Base-by-base conservation (phyloP, 2,888 invertebrate species). In the Malthinus seriepunctatus region DNA sequence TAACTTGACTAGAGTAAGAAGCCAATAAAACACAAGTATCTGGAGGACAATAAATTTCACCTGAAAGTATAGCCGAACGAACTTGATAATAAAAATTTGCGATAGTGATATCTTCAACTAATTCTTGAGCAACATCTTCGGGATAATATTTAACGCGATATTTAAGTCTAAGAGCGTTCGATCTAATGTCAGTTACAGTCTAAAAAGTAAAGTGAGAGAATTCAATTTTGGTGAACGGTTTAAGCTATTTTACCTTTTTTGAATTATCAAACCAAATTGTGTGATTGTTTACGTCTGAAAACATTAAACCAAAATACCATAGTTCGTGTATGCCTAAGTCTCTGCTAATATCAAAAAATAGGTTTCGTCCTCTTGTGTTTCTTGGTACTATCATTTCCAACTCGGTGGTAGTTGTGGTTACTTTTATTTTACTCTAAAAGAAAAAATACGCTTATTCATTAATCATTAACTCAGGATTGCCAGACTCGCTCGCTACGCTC, bases 31-130 rank as follows among this genome's bases (percentile, higher is more conserved):
- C 97, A 10, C 95, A 95, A 45, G 98, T 97, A 82, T 99, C 99
- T 34, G 98, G 95, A 66, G 99, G 98, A 79, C 98, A 99, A 82
- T 97, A 99, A 74, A 98, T 94, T 81, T 97, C 97, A 80, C 97
- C 97, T 60, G 91, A 91, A 67, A 98, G 85, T 78, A 99, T 97
- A 67, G 90, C 91, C 78, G 95, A 95, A 83, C 97, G 97, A 67
- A 96, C 94, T 86, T 93, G 91, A 69, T 91, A 85, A 80, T 93
- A 95, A 83, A 95, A 95, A 64, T 94, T 85, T 75, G 93, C 89
- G 80, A 97, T 86, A 70, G 99, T 99, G 77, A 97, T 95, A 78
- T 97, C 96, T 82, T 99, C 98, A 73, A 99, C 99, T 68, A 99
- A 86, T 82, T 99, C 98, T 77, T 97, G 95, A 15, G 93, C 91